Evolutionary conservation across 2,113 vertebrate genomes (phyloP).

Genomic region (Brienomyrus brachyistius): DNA sequence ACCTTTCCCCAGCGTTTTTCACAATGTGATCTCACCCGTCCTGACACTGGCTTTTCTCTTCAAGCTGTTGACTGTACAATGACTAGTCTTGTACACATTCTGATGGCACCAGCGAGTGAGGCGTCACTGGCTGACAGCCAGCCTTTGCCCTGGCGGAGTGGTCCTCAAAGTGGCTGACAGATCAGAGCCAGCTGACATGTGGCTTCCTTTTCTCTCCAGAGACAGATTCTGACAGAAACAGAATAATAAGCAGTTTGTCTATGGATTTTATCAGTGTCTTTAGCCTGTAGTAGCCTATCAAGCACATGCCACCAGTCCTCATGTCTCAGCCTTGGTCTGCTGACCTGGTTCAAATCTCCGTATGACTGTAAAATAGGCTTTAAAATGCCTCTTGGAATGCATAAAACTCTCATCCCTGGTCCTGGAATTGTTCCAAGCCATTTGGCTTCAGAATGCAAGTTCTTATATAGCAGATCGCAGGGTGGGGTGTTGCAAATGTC

Average conservation of each 20-base stretch:
- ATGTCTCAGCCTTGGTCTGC: not conserved
- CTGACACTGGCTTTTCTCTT: not conserved
- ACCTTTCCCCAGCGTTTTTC: not conserved
- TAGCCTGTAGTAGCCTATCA: not conserved
- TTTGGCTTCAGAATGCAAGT: not conserved
- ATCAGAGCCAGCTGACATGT: conserved; percentile 5
- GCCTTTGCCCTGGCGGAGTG: not conserved
- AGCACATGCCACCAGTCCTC: not conserved
- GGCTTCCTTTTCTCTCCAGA: conserved; percentile 2
- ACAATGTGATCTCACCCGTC: not conserved
- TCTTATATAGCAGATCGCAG: not conserved
- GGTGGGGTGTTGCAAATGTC: conserved; percentile 14
- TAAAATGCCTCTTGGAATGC: not conserved
- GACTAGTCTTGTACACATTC: not conserved
- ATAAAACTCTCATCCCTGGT: not conserved
- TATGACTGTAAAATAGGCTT: conserved; percentile 3
- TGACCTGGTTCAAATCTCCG: not conserved
- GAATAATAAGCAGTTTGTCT: not conserved
- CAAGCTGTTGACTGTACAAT: not conserved
- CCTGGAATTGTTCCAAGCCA: not conserved
- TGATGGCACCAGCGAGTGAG: not conserved
- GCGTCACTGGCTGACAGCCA: not conserved
- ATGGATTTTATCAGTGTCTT: not conserved
- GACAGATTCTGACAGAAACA: conserved; percentile 4
- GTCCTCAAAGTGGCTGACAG: not conserved